Percentiles rank a stretch among this genome's conserved stretches.
phyloP scores from a whole-genome alignment of 2,113 vertebrate species.

The Bothrops jararaca region DNA sequence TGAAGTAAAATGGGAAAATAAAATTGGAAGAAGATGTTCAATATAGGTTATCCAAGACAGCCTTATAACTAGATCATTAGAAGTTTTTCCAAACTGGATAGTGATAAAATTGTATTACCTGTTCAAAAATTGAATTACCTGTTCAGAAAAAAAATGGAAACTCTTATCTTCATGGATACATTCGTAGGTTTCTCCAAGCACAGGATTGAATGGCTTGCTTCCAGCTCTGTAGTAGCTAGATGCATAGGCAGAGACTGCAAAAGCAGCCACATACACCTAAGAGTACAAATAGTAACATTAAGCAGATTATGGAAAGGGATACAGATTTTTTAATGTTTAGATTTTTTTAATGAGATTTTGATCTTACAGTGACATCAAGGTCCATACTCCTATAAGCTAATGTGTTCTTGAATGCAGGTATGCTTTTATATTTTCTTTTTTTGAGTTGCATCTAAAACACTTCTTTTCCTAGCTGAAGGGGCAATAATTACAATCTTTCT shows the following conservation, averaged over 20 bases:
- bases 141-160: constrained; percentile 89
- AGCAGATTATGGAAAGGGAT: neutral
- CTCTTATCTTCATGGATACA: constrained; percentile 89
- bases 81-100: neutral
- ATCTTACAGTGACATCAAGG: neutral
- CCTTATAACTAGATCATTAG: constrained; percentile 1
- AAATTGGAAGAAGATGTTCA: neutral
- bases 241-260: constrained; percentile 89
- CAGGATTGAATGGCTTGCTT: constrained; percentile 95
- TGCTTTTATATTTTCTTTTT: neutral
- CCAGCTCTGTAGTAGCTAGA: constrained; percentile 93
- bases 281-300: constrained; percentile 22
- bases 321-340: neutral
- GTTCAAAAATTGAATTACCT: constrained; percentile 80
- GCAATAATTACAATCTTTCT: neutral
- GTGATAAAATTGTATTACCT: constrained; percentile 71
- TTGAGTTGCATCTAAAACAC: neutral
- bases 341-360: neutral
- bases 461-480: neutral
- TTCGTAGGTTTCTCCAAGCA: constrained; percentile 95
- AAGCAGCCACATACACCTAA: constrained; percentile 91
- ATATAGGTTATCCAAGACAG: neutral
- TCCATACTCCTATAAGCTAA: neutral
- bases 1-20: neutral
- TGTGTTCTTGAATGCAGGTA: neutral